phyloP scores from a whole-genome alignment of 2,113 vertebrate species.

The cat (Felis catus) region F.catus_Fca126_mat1.0 CM031423.1:81745001-81745500 shows the following conservation, averaged over 20 bases:
- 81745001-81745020: neutral
- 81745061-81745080: neutral
- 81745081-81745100: neutral
- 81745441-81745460: no score
- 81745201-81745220: neutral
- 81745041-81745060: neutral
- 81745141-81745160: neutral
- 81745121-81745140: neutral
- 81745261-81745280: neutral
- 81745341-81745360: no score
- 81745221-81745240: no score
- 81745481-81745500: no score
- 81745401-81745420: no score
- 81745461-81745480: no score
- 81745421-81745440: no score
- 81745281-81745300: neutral
- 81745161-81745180: neutral
- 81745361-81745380: no score
- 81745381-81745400: no score
- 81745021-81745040: neutral
- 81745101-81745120: neutral
- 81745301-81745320: no score
- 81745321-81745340: no score
- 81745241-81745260: no score
- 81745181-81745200: neutral